These are phyloP conservation scores for Drosophila melanica DNA, from an alignment of 1,140 invertebrate genomes.

Conservation along the genomic window DNA sequence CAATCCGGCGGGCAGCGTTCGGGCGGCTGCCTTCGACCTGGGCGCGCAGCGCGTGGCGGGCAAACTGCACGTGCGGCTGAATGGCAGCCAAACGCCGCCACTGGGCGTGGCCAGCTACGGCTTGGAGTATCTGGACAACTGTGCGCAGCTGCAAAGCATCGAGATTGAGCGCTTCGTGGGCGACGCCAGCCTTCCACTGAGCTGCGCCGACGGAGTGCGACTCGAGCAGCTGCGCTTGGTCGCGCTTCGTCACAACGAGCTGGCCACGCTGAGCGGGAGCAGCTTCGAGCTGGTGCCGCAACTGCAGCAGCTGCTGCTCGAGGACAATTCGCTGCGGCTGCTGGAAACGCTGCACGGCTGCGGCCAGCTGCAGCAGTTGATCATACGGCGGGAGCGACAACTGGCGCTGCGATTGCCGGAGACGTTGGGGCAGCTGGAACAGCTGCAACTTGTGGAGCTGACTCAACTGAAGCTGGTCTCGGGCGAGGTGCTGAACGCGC, in stretches of 20 bases:
- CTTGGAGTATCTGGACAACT: conserved; percentile 71
- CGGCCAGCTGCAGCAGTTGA: conserved; percentile 20
- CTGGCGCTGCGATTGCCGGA: conserved; percentile 10
- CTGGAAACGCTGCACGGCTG: conserved; percentile 25
- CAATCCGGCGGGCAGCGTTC: background rate
- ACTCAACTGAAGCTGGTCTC: conserved; percentile 28
- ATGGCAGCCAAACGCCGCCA: conserved; percentile 64
- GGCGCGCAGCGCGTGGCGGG: conserved; percentile 57
- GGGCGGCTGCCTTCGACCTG: conserved; percentile 36
- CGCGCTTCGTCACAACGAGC: conserved; percentile 44
- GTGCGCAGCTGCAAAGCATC: conserved; percentile 45
- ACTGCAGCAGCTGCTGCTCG: conserved; percentile 39
- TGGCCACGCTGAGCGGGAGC: conserved; percentile 32
- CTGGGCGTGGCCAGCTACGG: conserved; percentile 62
- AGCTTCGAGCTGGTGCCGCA: conserved; percentile 61
- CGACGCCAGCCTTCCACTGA: conserved; percentile 38
- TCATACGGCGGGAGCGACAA: conserved; percentile 36
- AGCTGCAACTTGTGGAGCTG: conserved; percentile 34
- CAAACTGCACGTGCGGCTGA: conserved; percentile 58
- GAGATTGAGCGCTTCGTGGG: conserved; percentile 58
- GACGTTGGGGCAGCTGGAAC: conserved; percentile 11
- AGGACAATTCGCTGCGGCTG: conserved; percentile 41
- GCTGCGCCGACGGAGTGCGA: conserved; percentile 18
- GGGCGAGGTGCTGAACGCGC: background rate
- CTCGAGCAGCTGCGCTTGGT: conserved; percentile 29